These are phyloP conservation scores for Hypomesus transpacificus DNA, from an alignment of 2,113 vertebrate genomes.

Conservation along the genomic window DNA sequence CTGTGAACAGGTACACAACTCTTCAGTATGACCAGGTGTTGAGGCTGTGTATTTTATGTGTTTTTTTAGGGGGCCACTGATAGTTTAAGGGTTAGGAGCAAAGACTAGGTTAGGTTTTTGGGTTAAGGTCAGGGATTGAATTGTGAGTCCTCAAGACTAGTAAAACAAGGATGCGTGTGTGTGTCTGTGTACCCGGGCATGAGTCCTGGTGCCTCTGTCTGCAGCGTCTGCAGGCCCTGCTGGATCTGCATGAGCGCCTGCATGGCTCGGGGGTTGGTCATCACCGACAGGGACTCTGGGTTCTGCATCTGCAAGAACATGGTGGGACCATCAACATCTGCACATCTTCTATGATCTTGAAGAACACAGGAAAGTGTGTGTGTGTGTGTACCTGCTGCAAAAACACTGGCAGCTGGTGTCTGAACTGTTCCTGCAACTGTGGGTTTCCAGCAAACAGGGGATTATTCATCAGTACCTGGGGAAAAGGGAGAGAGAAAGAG, in stretches of 20 bases:
- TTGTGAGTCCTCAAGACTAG: not conserved
- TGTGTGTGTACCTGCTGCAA: constrained; percentile 87
- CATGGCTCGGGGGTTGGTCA: constrained; percentile 97
- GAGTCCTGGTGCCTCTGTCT: constrained; percentile 93
- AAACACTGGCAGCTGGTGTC: constrained; percentile 92
- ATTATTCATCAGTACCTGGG: constrained; percentile 96
- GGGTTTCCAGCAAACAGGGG: constrained; percentile 96
- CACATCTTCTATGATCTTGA: not conserved
- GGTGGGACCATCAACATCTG: too few relatives aligned
- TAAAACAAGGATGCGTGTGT: not conserved
- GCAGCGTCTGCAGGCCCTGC: constrained; percentile 94
- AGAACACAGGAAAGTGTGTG: not conserved
- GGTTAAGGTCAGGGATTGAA: too few relatives aligned
- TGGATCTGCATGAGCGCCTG: constrained; percentile 98
- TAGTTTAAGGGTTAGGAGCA: too few relatives aligned
- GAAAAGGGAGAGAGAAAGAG: constrained; percentile 23
- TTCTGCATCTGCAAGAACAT: constrained; percentile 88
- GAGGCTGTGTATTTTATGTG: too few relatives aligned
- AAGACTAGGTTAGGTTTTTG: too few relatives aligned
- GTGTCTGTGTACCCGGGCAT: constrained; percentile 82
- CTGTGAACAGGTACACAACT: not conserved
- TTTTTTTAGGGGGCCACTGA: too few relatives aligned
- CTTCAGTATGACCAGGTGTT: too few relatives aligned
- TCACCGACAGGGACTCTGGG: constrained; percentile 91
- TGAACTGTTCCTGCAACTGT: constrained; percentile 95